phyloP scores from a whole-genome alignment of 2,113 vertebrate species.

The Piaya cayana region DNA sequence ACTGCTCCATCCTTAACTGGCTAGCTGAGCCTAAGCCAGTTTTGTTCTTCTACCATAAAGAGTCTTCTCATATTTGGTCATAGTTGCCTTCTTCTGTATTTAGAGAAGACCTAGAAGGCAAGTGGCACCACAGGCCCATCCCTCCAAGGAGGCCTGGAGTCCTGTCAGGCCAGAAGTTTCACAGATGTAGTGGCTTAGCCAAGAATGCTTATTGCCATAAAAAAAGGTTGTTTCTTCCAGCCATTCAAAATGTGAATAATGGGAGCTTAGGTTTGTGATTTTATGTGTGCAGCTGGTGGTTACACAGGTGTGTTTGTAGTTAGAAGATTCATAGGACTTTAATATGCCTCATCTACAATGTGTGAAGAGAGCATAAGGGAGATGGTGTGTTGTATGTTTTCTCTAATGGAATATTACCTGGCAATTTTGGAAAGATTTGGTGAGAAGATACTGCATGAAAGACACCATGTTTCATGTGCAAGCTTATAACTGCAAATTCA shows the following conservation, averaged over 20 bases:
- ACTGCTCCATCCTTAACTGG: neutral
- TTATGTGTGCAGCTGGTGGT: neutral
- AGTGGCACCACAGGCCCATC: neutral
- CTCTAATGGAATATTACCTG: neutral
- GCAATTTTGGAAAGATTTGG: neutral
- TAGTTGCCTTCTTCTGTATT: neutral
- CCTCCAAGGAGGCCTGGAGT: neutral
- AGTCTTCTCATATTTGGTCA: neutral
- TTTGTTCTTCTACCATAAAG: neutral
- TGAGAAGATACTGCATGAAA: neutral
- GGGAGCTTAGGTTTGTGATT: neutral
- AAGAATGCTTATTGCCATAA: neutral
- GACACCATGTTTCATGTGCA: neutral
- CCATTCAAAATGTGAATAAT: neutral
- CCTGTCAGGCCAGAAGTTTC: neutral
- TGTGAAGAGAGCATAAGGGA: neutral
- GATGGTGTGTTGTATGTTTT: neutral
- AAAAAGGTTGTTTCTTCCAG: neutral
- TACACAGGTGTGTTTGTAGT: neutral
- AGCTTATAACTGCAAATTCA: neutral
- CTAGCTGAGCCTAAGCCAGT: neutral
- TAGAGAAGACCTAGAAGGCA: neutral
- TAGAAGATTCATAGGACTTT: neutral
- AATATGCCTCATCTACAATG: neutral
- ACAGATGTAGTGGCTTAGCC: neutral